phyloP scores from a whole-genome alignment of 2,888 invertebrate genomes.

The Allolobophora icterica region DNA sequence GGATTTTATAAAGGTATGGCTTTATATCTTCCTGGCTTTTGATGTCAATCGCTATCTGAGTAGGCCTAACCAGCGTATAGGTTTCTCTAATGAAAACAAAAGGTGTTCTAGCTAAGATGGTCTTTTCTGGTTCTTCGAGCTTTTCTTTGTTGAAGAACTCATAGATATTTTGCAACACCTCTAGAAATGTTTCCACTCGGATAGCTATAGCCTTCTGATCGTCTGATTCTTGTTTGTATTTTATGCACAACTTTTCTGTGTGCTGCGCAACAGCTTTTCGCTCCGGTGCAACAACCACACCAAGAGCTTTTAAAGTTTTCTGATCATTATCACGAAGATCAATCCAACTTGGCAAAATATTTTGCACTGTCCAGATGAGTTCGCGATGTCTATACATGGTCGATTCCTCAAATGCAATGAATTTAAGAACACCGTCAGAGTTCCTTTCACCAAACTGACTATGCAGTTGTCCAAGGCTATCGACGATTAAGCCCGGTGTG shows the following conservation, averaged over 20 bases:
- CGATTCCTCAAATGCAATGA: conserved; percentile 49
- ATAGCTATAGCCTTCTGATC: conserved; percentile 9
- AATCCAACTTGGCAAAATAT: conserved; percentile 50
- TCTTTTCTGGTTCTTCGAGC: conserved; percentile 1
- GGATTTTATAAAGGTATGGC: conserved; percentile 50
- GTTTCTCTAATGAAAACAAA: conserved; percentile 47
- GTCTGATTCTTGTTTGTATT: not conserved
- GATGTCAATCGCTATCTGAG: conserved; percentile 49
- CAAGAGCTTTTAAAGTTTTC: conserved; percentile 34
- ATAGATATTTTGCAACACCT: conserved; percentile 49
- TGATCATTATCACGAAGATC: conserved; percentile 42
- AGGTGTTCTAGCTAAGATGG: conserved; percentile 23
- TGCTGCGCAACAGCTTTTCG: conserved; percentile 44
- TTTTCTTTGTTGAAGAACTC: conserved; percentile 37
- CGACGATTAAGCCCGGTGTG: conserved; percentile 43
- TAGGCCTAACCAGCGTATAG: conserved; percentile 44
- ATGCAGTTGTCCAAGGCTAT: conserved; percentile 43
- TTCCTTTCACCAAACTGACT: conserved; percentile 38
- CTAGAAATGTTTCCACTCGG: conserved; percentile 36
- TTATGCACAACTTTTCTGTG: conserved; percentile 40
- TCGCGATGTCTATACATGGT: conserved; percentile 46
- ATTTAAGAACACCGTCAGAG: conserved; percentile 29
- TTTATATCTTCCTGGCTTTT: conserved; percentile 50
- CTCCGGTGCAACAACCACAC: conserved; percentile 43
- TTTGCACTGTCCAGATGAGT: conserved; percentile 47